Conservation (phyloP, 2,888 invertebrate species). For the Drosophila fungiperda region DNA sequence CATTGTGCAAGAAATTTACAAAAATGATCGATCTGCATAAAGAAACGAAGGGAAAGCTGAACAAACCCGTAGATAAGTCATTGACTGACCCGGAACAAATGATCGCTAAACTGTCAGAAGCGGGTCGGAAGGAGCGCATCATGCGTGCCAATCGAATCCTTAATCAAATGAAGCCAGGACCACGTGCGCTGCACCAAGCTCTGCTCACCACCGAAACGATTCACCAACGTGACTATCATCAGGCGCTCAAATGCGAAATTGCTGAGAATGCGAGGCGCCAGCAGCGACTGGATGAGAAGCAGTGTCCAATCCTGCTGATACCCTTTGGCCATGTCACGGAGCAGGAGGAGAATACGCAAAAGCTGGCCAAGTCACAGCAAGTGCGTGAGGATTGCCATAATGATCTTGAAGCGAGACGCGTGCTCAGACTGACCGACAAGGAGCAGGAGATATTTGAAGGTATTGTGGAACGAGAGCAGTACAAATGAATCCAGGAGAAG, state of each 20-base stretch:
- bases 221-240: constrained; percentile 47
- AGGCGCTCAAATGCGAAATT: constrained; percentile 50
- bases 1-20: constrained; percentile 34
- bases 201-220: constrained; percentile 53
- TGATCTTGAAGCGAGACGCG: constrained; percentile 53
- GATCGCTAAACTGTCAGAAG: constrained; percentile 21
- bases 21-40: constrained; percentile 22
- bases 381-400: constrained; percentile 31
- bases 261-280: constrained; percentile 35
- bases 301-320: constrained; percentile 52
- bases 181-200: constrained; percentile 41
- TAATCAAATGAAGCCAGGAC: constrained; percentile 58
- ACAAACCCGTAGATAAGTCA: background rate
- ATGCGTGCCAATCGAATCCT: constrained; percentile 52
- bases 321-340: constrained; percentile 49
- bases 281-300: constrained; percentile 37
- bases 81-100: background rate
- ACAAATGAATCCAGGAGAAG: constrained; percentile 27
- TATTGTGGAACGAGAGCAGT: constrained; percentile 44
- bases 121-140: constrained; percentile 62
- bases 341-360: constrained; percentile 46
- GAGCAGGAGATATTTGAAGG: constrained; percentile 35
- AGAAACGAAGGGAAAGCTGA: constrained; percentile 2
- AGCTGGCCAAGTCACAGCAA: constrained; percentile 37
- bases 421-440: constrained; percentile 10